These are phyloP conservation scores for Sinohyriopsis cumingii DNA, from an alignment of 2,888 invertebrate species.

Conservation along the genomic window DNA sequence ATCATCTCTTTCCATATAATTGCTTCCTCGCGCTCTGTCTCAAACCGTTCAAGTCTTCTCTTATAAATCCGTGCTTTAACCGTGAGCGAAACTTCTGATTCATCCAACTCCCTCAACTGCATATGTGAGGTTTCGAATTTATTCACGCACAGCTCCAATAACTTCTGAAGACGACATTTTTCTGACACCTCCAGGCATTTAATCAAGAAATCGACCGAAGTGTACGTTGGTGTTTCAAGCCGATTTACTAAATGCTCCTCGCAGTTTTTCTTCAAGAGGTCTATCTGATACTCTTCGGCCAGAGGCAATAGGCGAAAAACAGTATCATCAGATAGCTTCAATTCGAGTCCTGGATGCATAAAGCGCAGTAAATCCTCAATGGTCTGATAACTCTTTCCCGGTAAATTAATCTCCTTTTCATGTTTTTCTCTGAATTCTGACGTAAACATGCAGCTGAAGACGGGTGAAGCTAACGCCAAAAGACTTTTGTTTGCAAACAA, in stretches of 20 bases:
- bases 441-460: conserved; percentile 46
- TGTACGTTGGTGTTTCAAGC: conserved; percentile 12
- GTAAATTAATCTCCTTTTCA: conserved; percentile 33
- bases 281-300: conserved; percentile 45
- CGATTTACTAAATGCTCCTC: conserved; percentile 32
- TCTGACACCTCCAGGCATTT: conserved; percentile 29
- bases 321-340: conserved; percentile 24
- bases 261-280: conserved; percentile 38
- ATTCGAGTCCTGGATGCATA: conserved; percentile 38
- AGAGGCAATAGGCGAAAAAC: conserved; percentile 36
- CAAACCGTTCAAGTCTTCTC: conserved; percentile 26
- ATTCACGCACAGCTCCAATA: conserved; percentile 13
- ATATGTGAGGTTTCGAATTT: conserved; percentile 18
- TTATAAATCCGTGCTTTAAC: conserved; percentile 36
- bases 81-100: conserved; percentile 24
- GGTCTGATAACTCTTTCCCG: conserved; percentile 33
- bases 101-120: conserved; percentile 18
- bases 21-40: conserved; percentile 25
- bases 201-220: conserved; percentile 30
- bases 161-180: conserved; percentile 22
- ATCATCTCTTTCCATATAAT: conserved; percentile 28
- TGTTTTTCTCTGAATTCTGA: conserved; percentile 38
- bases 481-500: conserved; percentile 35
- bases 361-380: conserved; percentile 38
- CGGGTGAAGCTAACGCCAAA: conserved; percentile 43